These are phyloP conservation scores for Saimiri boliviensis DNA, from an alignment of 2,113 vertebrate species.

Conservation along the genomic window DNA sequence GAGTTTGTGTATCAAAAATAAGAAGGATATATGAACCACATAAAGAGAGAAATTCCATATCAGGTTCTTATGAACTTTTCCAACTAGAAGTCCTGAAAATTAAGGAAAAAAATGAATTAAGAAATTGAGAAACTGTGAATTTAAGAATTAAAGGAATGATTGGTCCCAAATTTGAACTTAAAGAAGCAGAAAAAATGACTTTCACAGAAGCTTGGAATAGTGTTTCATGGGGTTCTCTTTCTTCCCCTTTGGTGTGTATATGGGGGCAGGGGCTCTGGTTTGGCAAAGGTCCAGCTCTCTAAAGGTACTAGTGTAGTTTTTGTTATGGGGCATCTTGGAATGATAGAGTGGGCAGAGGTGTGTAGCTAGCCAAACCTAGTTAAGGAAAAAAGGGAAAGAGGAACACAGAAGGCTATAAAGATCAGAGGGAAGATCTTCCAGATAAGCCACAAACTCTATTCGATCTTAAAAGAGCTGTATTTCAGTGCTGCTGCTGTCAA, in stretches of 20 bases:
- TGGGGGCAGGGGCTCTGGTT: neutral
- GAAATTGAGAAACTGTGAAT: neutral
- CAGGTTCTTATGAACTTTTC: constrained; percentile 32
- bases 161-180: constrained; percentile 31
- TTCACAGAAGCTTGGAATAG: constrained; percentile 35
- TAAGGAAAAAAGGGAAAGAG: neutral
- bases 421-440: neutral
- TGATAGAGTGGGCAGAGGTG: neutral
- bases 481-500: neutral
- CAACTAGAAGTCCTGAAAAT: constrained; percentile 18
- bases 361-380: neutral
- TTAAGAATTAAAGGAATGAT: constrained; percentile 10
- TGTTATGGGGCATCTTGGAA: neutral
- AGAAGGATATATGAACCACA: constrained; percentile 59
- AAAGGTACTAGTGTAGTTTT: neutral
- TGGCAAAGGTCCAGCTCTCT: neutral
- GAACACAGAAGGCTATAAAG: neutral
- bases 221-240: constrained; percentile 15
- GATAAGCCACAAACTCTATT: neutral
- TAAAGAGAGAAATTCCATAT: constrained; percentile 28
- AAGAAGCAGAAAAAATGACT: constrained; percentile 15
- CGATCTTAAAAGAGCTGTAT: neutral
- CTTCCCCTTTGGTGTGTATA: neutral
- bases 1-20: constrained; percentile 50
- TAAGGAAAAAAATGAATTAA: constrained; percentile 57